These are phyloP conservation scores for Okapia johnstoni DNA, from an alignment of 2,113 vertebrate species.

Conservation along the genomic window DNA sequence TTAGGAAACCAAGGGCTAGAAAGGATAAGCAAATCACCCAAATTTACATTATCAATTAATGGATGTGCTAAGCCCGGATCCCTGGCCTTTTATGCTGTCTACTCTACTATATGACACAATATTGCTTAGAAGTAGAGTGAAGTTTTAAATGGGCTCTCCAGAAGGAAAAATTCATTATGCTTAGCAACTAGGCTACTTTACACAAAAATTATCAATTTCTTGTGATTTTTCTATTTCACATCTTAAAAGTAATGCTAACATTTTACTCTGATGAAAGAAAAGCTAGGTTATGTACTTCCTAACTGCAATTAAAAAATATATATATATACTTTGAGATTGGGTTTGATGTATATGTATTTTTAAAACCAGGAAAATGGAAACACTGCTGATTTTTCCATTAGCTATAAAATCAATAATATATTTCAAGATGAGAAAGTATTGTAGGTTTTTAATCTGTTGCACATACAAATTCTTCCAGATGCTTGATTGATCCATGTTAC, in stretches of 20 bases:
- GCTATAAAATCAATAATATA: constrained; percentile 48
- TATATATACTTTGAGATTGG: constrained; percentile 14
- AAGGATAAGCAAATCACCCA: neutral
- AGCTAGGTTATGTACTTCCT: neutral
- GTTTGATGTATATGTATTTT: constrained; percentile 17
- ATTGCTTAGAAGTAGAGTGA: neutral
- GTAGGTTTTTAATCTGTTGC: constrained; percentile 47
- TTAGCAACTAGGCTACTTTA: constrained; percentile 7
- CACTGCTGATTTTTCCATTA: constrained; percentile 56
- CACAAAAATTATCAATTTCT: constrained; percentile 14
- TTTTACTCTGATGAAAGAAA: constrained; percentile 47
- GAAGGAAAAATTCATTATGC: neutral
- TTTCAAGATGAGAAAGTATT: constrained; percentile 53
- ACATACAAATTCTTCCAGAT: constrained; percentile 52
- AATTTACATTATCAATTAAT: neutral
- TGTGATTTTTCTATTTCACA: constrained; percentile 30
- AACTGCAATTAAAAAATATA: neutral
- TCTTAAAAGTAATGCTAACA: constrained; percentile 21
- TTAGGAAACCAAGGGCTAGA: neutral
- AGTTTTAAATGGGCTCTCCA: constrained; percentile 55
- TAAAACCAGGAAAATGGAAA: constrained; percentile 48
- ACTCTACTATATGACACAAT: neutral
- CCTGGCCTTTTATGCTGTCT: neutral
- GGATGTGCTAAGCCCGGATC: neutral
- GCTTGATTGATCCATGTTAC: constrained; percentile 16